A percentile compares a stretch with the other conserved stretches of the same genome.
phyloP scores from a whole-genome alignment of 2,888 invertebrate species.

The Podotricha telesiphe region DNA sequence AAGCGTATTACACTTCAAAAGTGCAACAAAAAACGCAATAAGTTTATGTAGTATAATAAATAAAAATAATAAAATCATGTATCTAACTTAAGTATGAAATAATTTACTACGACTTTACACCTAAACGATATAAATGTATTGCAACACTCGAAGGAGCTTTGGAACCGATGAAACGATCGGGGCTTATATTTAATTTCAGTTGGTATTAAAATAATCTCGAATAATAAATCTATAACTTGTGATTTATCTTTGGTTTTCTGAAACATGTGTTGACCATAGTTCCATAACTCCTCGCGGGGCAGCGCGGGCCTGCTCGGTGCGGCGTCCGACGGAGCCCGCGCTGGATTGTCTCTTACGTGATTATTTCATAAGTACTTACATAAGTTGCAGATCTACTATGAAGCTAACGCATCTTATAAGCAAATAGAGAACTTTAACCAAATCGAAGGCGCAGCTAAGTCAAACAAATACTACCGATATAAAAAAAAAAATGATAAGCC shows the following conservation, averaged over 20 bases:
- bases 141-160: conserved; percentile 81
- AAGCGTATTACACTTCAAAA: conserved; percentile 81
- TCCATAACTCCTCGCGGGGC: conserved; percentile 76
- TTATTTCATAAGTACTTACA: conserved; percentile 80
- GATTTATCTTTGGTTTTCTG: conserved; percentile 81
- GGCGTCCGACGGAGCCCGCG: conserved; percentile 47
- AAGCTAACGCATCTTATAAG: conserved; percentile 77
- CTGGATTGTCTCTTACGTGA: conserved; percentile 59
- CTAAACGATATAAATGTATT: conserved; percentile 81
- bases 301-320: conserved; percentile 45
- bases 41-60: conserved; percentile 76
- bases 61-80: conserved; percentile 77
- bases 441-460: conserved; percentile 51
- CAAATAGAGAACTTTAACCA: conserved; percentile 75
- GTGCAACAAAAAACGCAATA: conserved; percentile 74
- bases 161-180: conserved; percentile 77
- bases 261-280: conserved; percentile 64
- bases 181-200: conserved; percentile 66
- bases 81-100: conserved; percentile 81
- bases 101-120: conserved; percentile 82
- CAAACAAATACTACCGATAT: conserved; percentile 39
- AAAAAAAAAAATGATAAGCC: conserved; percentile 44
- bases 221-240: conserved; percentile 73
- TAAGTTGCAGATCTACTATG: conserved; percentile 82
- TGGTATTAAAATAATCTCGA: conserved; percentile 68